A percentile compares a stretch with the other conserved stretches of the same genome.
Evolutionary conservation across 2,113 vertebrate genomes (phyloP).

Genomic region (Thunnus thynnus): DNA sequence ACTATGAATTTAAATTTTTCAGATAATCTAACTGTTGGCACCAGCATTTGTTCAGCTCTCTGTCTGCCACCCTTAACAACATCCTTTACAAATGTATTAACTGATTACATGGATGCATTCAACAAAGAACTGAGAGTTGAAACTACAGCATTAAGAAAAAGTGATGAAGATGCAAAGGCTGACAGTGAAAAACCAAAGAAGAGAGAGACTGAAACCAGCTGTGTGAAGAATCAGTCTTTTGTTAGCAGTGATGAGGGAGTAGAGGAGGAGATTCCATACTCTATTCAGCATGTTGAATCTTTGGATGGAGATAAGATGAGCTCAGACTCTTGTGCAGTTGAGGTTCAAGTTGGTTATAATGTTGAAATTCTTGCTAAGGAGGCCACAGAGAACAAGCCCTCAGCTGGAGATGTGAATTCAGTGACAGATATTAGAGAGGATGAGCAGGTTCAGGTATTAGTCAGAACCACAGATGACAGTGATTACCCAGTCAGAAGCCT

Average conservation of each 20-base stretch:
- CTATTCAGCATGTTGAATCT: too few relatives aligned
- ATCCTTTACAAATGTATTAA: slow-evolving; percentile 1
- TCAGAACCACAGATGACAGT: neutral
- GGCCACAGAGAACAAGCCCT: neutral
- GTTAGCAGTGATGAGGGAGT: too few relatives aligned
- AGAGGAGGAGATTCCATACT: too few relatives aligned
- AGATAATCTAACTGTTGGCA: neutral
- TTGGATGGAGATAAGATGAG: neutral
- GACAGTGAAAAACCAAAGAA: neutral
- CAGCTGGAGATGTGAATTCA: neutral
- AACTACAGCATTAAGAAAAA: neutral
- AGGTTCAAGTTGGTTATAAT: slow-evolving; percentile 5
- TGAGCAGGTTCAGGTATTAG: neutral
- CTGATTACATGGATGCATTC: slow-evolving; percentile 22
- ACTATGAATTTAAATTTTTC: too few relatives aligned
- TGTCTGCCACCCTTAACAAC: neutral
- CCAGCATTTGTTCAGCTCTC: slow-evolving; percentile 19
- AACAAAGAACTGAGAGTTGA: slow-evolving; percentile 2
- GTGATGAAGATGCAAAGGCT: neutral
- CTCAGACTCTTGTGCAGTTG: slow-evolving; percentile 2
- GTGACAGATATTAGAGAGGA: neutral
- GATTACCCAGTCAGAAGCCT: too few relatives aligned
- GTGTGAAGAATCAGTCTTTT: too few relatives aligned
- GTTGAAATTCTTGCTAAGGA: slow-evolving; percentile 23
- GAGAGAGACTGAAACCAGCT: too few relatives aligned